Evolutionary conservation across 1,140 invertebrate species (phyloP), one percentile per base, ranked within the genome.

Genomic region (Tetragonula clypearis): DNA sequence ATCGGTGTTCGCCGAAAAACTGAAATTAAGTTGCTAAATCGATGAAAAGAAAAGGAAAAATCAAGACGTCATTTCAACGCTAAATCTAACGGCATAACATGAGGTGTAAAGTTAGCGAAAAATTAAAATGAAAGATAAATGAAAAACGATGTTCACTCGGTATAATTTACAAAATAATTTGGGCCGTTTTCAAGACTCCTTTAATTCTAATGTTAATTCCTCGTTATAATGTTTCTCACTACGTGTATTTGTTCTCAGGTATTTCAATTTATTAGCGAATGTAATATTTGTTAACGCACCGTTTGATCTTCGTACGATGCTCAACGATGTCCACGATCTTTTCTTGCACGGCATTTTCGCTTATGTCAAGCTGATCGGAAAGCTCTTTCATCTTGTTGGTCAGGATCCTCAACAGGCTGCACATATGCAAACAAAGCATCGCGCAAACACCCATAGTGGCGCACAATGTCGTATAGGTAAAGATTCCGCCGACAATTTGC

Each of bases 361-460:
- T 56, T 49, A 17, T 21, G 21, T 21, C 60, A 4, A 62, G 3
- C 6, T n/a, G 23, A 2, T 80, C 8, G 26, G 55, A 62, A 23
- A 89, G 72, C 19, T 77, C 53, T 21, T 66, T 65, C 60, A 89
- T 86, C 14, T 62, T 83, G 21, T 85, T 73, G 62, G 85, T 89
- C 15, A 94, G 49, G 26, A 93, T 93, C 53, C 90, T 79, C 17
- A 93, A 53, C 55, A 92, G 87, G 2, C 88, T 89, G 41, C 90
- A 92, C 1, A 80, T 82, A 72, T 93, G 93, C n/a, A 90, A 58
- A 14, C 90, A 88, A 41, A 93, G 87, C 1, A 91, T 62, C 21
- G 89, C 92, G 41, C 11, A 89, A 11, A 92, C 49, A 15, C 86
- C 87, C 60, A 89, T 91, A 0, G 84, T 62, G 17, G 76, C 88